Evolutionary conservation across 1,140 invertebrate genomes (phyloP).

Genomic region (Caenorhabditis tropicalis): DNA sequence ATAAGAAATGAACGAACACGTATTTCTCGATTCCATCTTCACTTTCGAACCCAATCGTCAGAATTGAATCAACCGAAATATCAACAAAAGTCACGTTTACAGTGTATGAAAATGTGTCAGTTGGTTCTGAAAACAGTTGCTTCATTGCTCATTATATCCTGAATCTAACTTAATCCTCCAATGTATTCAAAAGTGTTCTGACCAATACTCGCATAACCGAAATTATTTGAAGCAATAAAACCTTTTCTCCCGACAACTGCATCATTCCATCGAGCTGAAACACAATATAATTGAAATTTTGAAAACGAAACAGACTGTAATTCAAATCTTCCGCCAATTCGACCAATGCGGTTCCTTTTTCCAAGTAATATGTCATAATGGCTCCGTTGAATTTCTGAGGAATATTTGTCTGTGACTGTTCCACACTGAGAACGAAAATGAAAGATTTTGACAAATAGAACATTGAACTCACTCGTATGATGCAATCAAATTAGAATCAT

Average conservation of each 20-base stretch:
- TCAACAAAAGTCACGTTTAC: not conserved
- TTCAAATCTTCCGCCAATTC: not conserved
- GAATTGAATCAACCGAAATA: not conserved
- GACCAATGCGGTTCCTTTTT: not conserved
- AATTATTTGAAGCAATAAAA: not conserved
- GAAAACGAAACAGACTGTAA: not conserved
- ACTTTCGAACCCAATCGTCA: not conserved
- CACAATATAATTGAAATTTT: not conserved
- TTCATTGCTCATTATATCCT: not conserved
- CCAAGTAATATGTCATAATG: conserved; percentile 4
- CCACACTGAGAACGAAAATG: not conserved
- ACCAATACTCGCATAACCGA: not conserved
- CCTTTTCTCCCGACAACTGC: not conserved
- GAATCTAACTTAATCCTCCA: not conserved
- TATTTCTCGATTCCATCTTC: not conserved
- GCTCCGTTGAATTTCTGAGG: not conserved
- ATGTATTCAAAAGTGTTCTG: not conserved
- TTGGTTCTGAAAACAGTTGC: not conserved
- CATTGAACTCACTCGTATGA: not conserved
- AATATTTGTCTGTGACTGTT: conserved; percentile 2
- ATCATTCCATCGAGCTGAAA: conserved; percentile 24
- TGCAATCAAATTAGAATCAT: not conserved
- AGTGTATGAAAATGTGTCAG: not conserved
- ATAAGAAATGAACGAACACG: not conserved
- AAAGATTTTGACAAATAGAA: not conserved